Evolutionary conservation across 2,113 vertebrate species (phyloP), one percentile per base, ranked within the genome.

Genomic region (Lepisosteus oculatus): DNA sequence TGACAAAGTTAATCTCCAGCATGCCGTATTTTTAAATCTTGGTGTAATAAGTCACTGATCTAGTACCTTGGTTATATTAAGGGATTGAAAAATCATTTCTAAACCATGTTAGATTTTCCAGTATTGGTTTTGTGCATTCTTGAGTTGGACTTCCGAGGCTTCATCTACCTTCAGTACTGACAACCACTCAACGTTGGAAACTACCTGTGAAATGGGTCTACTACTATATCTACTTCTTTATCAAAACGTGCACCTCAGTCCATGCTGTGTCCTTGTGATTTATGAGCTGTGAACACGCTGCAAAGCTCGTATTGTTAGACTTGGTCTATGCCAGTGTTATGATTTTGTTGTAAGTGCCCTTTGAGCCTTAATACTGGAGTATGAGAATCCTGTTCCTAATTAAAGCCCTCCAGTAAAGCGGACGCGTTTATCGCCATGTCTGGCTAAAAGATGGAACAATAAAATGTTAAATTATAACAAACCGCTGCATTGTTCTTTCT

Each of bases 371-470:
- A 45, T 57, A 56, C 64, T 67, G 55, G 55, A 66, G 9, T 29
- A 57, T 14, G n/a, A 55, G 43, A 56, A 8, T 9, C 9, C n/a
- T 29, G 55, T 51, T 51, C 47, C 5, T 12, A 17, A 67, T 8
- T 61, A 6, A 15, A 67, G 9, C 41, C 42, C 55, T 61, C 17
- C 11, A 67, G 41, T 61, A 61, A 15, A 62, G 29, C 29, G 29
- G 13, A 8, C 2, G 61, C 8, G 15, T 17, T 54, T 61, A 12
- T 65, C 1, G n/a, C 47, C 47, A 44, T 66, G 11, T 7, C 11
- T 67, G 65, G 65, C 51, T 67, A 55, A 67, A 42, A 42, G 8
- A 51, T 73, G 56, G 42, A 9, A 61, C 65, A 55, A 45, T 73
- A 67, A 68, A 73, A 73, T 54, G 55, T 67, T 55, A 13, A 61